Percentiles rank a stretch among this genome's conserved stretches.
Evolutionary conservation across 2,888 invertebrate species (phyloP).

Genomic region (Eurytoma californica): DNA sequence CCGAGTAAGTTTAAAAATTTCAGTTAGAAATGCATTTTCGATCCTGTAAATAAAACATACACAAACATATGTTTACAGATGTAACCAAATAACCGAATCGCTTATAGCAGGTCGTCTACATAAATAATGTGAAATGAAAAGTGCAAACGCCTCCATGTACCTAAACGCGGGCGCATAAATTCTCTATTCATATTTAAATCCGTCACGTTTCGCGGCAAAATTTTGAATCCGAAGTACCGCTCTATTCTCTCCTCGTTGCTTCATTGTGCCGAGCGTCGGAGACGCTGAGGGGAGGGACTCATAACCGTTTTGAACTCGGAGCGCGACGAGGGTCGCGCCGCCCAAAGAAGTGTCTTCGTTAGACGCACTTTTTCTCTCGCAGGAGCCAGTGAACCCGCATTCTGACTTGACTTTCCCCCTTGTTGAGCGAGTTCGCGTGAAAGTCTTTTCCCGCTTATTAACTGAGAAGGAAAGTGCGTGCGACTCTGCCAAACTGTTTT

Average conservation of each 20-base stretch:
- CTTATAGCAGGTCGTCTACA: not conserved
- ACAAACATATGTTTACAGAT: no score
- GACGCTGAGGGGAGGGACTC: not conserved
- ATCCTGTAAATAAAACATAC: no score
- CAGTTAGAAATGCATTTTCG: no score
- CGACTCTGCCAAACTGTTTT: not conserved
- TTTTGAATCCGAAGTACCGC: conserved; percentile 35
- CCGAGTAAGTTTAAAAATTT: no score
- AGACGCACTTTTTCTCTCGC: conserved; percentile 22
- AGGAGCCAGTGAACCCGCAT: conserved; percentile 2
- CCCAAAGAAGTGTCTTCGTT: conserved; percentile 29
- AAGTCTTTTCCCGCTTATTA: conserved; percentile 24
- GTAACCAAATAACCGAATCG: no score
- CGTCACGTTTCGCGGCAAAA: not conserved
- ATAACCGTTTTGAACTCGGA: not conserved
- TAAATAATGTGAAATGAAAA: not conserved
- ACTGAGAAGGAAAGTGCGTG: conserved; percentile 13
- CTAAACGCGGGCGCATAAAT: conserved; percentile 7
- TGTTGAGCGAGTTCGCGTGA: not conserved
- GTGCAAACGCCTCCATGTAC: not conserved
- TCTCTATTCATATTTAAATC: conserved; percentile 52
- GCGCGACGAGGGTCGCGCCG: not conserved
- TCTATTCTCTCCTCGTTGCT: conserved; percentile 33
- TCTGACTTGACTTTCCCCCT: conserved; percentile 17
- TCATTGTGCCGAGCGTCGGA: conserved; percentile 41